A percentile compares a stretch with the other conserved stretches of the same genome.
These are phyloP conservation scores for Ptychodera flava DNA, from an alignment of 35 echinoderm and acorn worm species.

Conservation along the genomic window DNA sequence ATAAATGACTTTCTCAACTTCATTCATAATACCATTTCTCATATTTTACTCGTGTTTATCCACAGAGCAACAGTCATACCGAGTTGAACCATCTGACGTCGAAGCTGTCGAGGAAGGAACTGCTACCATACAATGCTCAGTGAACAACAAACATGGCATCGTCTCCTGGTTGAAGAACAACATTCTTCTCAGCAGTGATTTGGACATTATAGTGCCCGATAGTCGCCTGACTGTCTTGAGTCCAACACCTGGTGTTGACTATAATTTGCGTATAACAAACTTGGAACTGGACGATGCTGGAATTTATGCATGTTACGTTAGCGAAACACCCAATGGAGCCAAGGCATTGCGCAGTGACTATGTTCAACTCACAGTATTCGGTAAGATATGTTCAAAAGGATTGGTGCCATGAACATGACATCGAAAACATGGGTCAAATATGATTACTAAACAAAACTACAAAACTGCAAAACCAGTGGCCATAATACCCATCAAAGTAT, in stretches of 20 bases:
- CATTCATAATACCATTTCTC: too few relatives aligned
- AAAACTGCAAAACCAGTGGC: too few relatives aligned
- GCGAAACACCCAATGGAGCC: background rate
- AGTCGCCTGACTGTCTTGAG: slow-evolving; percentile 23
- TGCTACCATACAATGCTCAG: slow-evolving; percentile 44
- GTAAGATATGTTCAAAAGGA: too few relatives aligned
- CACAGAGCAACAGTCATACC: slow-evolving; percentile 50
- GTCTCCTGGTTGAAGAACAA: slow-evolving; percentile 53
- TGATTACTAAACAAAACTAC: too few relatives aligned
- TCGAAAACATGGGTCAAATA: too few relatives aligned
- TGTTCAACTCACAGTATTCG: background rate
- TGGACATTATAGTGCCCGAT: background rate
- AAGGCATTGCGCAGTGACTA: background rate
- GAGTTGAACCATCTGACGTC: slow-evolving; percentile 36
- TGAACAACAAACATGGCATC: slow-evolving; percentile 54
- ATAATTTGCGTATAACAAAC: slow-evolving; percentile 51
- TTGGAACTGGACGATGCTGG: slow-evolving; percentile 43
- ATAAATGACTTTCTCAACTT: too few relatives aligned
- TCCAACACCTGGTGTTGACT: slow-evolving; percentile 18
- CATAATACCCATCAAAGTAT: too few relatives aligned
- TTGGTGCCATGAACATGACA: too few relatives aligned
- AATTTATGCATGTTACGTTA: slow-evolving; percentile 47
- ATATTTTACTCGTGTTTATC: too few relatives aligned
- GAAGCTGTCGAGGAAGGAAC: slow-evolving; percentile 37
- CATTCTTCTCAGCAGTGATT: slow-evolving; percentile 16